Base-by-base conservation (phyloP, 2,113 vertebrate genomes). In the Microcebus jonahi region DNA sequence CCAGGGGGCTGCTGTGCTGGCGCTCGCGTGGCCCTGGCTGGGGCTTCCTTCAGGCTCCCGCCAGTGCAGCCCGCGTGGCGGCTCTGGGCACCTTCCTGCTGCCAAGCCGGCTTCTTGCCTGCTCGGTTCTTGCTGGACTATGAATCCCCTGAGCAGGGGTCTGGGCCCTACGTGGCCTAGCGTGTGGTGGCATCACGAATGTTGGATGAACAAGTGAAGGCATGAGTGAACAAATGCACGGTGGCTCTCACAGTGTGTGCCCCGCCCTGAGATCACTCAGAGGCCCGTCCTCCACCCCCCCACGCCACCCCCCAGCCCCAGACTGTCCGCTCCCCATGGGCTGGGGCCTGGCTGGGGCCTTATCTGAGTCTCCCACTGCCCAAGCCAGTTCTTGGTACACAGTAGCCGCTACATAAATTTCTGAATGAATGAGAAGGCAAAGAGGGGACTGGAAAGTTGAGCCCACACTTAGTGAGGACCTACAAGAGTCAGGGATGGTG, bases 11-110 rank as follows among this genome's bases (percentile, higher is more conserved):
- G 3, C 48, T 31, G 0, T 50, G 65, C 42, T 5, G 84, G 79
- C 42, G 76, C 25, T 87, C 2, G 0, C 14, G 31, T 55, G 73
- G 2, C 42, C 84, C 14, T 39, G n/a, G 18, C 39, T 59, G 55
- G n/a, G 8, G 8, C 17, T 70, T 63, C 68, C 87, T 45, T 65
- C 59, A 8, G 18, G 21, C 3, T 63, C 42, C 0, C 12, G 73
- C 67, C 67, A 68, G 21, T 34, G 3, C 55, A 70, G 42, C 79
- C 95, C 80, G 96, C 87, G 91, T 73, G 94, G 45, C 27, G 25
- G 42, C 25, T 82, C 88, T 80, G 50, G 48, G 39, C 23, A 15
- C 15, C 75, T 65, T 93, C 76, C 80, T 11, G 14, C 0, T 53
- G 29, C 25, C 39, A 48, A 70, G 39, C 75, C 82, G n/a, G 50